phyloP scores from a whole-genome alignment of 2,888 invertebrate genomes.

The Parapristionchus giblindavisi region DNA sequence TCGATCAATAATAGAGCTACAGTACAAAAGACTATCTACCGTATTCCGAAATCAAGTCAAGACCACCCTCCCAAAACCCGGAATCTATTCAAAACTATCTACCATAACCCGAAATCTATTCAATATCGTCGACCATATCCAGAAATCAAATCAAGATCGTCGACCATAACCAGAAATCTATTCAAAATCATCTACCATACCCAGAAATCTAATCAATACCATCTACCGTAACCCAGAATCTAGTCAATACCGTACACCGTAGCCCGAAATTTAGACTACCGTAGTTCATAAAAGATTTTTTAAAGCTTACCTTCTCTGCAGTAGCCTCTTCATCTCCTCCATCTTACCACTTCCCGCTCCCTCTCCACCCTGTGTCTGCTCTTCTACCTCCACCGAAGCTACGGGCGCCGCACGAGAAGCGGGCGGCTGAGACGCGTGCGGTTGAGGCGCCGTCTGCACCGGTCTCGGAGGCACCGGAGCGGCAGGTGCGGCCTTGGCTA shows the following conservation, averaged over 20 bases:
- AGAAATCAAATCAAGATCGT: too few species aligned
- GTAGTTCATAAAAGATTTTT: neutral
- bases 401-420: neutral
- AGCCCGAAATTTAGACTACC: too few species aligned
- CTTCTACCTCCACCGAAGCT: neutral
- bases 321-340: constrained; percentile 14
- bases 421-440: neutral
- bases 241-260: too few species aligned
- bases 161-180: neutral
- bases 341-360: constrained; percentile 17
- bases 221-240: too few species aligned
- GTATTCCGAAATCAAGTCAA: too few species aligned
- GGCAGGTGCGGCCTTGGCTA: neutral
- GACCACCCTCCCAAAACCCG: too few species aligned
- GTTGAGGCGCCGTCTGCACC: neutral
- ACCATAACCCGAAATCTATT: too few species aligned
- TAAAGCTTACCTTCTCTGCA: constrained; percentile 43
- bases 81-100: too few species aligned
- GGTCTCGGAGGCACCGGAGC: neutral
- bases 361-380: neutral
- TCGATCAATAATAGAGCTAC: too few species aligned
- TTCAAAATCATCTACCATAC: constrained; percentile 1
- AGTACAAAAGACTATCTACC: too few species aligned
- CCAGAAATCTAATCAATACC: too few species aligned
- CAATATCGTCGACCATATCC: too few species aligned